Evolutionary conservation across 2,888 invertebrate genomes (phyloP).

Genomic region (Zootermopsis nevadensis): DNA sequence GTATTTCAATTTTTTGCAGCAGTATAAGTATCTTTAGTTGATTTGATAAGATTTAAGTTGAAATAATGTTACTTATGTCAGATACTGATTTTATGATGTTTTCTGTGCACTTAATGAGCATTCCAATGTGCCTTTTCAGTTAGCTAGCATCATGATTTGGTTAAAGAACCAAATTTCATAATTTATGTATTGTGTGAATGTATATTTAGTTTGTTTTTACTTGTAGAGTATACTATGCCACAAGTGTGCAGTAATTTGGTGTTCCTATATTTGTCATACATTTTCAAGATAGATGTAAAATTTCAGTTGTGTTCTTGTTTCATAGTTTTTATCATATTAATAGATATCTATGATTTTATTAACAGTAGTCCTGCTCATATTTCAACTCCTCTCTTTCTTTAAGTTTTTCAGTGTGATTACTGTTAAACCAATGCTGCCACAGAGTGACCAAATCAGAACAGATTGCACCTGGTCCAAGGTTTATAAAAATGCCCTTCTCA

Average conservation of each 20-base stretch:
- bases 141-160: not conserved
- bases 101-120: not conserved
- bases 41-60: constrained; percentile 5
- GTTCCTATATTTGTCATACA: constrained; percentile 6
- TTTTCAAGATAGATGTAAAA: not conserved
- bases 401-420: no score
- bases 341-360: no score
- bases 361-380: no score
- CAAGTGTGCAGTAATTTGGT: constrained; percentile 12
- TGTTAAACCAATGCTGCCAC: no score
- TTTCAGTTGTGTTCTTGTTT: not conserved
- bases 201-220: not conserved
- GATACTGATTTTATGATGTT: not conserved
- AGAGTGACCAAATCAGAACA: no score
- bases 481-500: not conserved
- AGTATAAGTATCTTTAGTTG: constrained; percentile 1
- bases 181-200: constrained; percentile 5
- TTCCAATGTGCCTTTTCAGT: not conserved
- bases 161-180: not conserved
- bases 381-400: no score
- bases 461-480: not conserved
- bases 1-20: not conserved
- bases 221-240: not conserved
- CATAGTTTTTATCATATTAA: no score
- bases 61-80: not conserved